These are phyloP conservation scores for Asbolus verrucosus DNA, from an alignment of 1,140 invertebrate species.

Conservation along the genomic window DNA sequence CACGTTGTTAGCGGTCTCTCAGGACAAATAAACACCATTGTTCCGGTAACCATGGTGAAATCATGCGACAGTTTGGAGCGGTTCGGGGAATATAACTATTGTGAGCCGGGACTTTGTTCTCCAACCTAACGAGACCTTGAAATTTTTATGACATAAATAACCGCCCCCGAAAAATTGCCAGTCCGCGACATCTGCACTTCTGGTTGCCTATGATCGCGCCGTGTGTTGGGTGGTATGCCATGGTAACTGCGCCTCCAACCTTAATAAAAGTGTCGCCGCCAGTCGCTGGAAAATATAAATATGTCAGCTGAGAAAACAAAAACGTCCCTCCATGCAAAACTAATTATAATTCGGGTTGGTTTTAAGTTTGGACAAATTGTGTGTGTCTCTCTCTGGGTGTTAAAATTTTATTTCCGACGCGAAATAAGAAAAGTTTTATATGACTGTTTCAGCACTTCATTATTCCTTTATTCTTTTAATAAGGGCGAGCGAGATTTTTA, in stretches of 20 bases:
- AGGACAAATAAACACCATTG: constrained; percentile 67
- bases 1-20: constrained; percentile 66
- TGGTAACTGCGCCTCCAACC: too few species aligned
- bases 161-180: background rate
- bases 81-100: constrained; percentile 55
- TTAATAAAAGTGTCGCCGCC: constrained; percentile 22
- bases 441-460: constrained; percentile 37
- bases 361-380: constrained; percentile 37
- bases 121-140: constrained; percentile 34
- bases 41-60: constrained; percentile 66
- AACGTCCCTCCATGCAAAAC: constrained; percentile 30
- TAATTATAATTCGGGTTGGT: constrained; percentile 36
- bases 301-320: constrained; percentile 36
- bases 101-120: constrained; percentile 53
- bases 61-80: constrained; percentile 63
- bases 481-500: constrained; percentile 31
- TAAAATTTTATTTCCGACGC: constrained; percentile 36
- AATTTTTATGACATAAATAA: constrained; percentile 35
- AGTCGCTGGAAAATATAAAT: constrained; percentile 2
- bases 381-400: constrained; percentile 25
- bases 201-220: background rate
- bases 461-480: constrained; percentile 39
- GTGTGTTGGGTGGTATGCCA: too few species aligned
- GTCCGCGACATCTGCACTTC: background rate
- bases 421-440: constrained; percentile 39